Base-by-base conservation (phyloP, 1,140 invertebrate genomes). In the Steinernema feltiae region DNA sequence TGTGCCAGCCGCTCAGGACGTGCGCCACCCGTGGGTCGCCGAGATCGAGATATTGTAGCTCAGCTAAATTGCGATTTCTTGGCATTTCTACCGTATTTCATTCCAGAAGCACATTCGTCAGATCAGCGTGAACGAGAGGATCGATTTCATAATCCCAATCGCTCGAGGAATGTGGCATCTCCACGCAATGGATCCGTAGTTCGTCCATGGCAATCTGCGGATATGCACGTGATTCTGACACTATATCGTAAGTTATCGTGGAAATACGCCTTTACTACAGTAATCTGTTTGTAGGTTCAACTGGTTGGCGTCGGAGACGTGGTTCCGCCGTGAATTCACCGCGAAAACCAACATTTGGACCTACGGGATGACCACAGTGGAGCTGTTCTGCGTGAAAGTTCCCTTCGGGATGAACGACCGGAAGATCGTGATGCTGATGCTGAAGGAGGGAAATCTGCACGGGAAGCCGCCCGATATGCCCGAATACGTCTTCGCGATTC, bases 121-220 rank as follows among this genome's bases (percentile, higher is more conserved):
- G 53, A 15, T 63, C 15, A 63, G 53, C 53, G 24, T 63, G 7
- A 63, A 63, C 53, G 53, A 63, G 53, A 7, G 53, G 3, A 63
- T 63, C 53, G 53, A 63, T 27, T 63, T 63, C 24, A 12, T 63
- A 3, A 17, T 63, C 3, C 53, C 73, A 24, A 73, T 77, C 17
- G 41, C 70, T 32, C 35, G 76, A n/a, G 76, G 76, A 29, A 41
- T 77, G 46, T 46, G 70, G 30, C 73, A 72, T 30, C 32, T 77
- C 2, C 76, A 77, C 31, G 73, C 76, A 0, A 1, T 53, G 21
- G 70, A 35, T 18, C 76, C 76, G 0, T n/a, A 71, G 7, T 32
- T 77, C 46, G 71, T 73, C 31, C 76, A 77, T 32, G 76, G 76
- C 18, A 71, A 77, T 48, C 30, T 77, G 7, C 71, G 71, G 1